phyloP scores from a whole-genome alignment of 2,888 invertebrate species.

The Lithophane semibrunnea region DNA sequence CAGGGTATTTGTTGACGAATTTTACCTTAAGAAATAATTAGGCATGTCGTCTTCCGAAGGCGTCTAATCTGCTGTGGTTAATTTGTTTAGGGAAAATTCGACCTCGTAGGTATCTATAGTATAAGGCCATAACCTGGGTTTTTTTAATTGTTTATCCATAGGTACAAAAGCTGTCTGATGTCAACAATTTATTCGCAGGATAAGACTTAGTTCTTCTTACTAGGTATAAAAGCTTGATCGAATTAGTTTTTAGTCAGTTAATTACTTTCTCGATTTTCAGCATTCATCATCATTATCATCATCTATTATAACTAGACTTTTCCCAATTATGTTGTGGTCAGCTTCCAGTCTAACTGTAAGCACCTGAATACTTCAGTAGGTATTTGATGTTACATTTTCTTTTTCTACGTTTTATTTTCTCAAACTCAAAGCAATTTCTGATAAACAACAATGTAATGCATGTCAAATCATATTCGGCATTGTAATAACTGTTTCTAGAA shows the following conservation, averaged over 20 bases:
- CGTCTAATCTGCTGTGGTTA: neutral
- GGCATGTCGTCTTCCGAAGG: neutral
- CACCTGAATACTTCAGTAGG: neutral
- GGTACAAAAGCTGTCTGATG: no score
- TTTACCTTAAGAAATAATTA: neutral
- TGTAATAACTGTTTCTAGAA: slow-evolving; percentile 23
- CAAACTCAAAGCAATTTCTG: neutral
- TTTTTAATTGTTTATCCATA: no score
- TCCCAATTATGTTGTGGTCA: neutral
- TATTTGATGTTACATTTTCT: neutral
- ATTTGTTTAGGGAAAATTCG: neutral
- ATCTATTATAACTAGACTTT: neutral
- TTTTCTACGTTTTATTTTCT: neutral
- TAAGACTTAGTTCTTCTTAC: neutral
- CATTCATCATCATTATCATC: neutral
- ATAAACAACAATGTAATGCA: neutral
- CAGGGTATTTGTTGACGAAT: neutral
- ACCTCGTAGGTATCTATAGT: no score
- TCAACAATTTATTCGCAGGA: no score
- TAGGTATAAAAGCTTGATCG: neutral
- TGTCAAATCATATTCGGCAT: slow-evolving; percentile 18
- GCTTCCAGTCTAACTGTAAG: neutral
- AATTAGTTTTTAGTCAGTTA: neutral
- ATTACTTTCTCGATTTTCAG: no score
- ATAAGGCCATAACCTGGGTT: no score